phyloP scores from a whole-genome alignment of 23 tunicate genomes.

The Halocynthia roretzi region DNA sequence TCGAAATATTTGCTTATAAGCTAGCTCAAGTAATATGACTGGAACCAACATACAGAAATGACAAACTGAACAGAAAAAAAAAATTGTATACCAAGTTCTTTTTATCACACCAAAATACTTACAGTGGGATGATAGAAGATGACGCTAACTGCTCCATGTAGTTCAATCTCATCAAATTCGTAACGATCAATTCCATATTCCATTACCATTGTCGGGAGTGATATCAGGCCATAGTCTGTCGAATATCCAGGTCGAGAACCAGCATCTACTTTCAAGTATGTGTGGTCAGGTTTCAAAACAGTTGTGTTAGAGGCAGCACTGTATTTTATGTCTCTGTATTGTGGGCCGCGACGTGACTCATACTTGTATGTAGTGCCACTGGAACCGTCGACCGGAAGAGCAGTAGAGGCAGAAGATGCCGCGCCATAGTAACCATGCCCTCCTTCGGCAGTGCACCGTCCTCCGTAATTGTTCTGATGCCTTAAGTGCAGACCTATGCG shows the following conservation, averaged over 20 bases:
- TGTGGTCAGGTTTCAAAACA: slow-evolving; percentile 19
- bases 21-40: too few relatives aligned
- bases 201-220: slow-evolving; percentile 27
- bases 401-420: not conserved
- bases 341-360: slow-evolving; percentile 34
- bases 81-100: too few relatives aligned
- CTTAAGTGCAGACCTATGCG: slow-evolving; percentile 14
- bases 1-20: too few relatives aligned
- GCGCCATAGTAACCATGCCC: slow-evolving; percentile 5
- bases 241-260: slow-evolving; percentile 14
- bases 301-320: not conserved
- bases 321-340: slow-evolving; percentile 31
- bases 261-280: slow-evolving; percentile 20
- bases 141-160: slow-evolving; percentile 23
- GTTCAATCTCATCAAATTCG: slow-evolving; percentile 24
- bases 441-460: slow-evolving; percentile 25
- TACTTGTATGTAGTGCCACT: slow-evolving; percentile 28
- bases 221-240: not conserved
- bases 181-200: slow-evolving; percentile 9
- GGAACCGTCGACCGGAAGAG: slow-evolving; percentile 19
- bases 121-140: slow-evolving; percentile 22
- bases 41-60: too few relatives aligned
- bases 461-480: slow-evolving; percentile 33
- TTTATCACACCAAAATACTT: not conserved
- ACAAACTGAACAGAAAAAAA: too few relatives aligned